Percentiles rank a stretch among this genome's conserved stretches.
Conservation (phyloP, 2,113 vertebrate genomes). For the Neodon shergylaensis region DNA sequence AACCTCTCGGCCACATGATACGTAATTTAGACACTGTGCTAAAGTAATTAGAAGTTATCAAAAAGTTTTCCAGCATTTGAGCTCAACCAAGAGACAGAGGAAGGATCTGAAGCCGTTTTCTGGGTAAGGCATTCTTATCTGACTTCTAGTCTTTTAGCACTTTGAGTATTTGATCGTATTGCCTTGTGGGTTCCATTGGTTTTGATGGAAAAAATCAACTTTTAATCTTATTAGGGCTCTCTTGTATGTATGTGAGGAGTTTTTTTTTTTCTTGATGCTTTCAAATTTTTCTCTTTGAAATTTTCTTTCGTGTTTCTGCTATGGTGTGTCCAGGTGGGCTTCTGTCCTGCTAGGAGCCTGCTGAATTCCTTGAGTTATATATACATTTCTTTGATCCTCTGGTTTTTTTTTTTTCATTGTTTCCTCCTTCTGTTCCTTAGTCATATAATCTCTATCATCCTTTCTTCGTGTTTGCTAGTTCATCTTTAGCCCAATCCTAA, state of each 20-base stretch:
- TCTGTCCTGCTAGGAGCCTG: neutral
- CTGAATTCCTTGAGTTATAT: neutral
- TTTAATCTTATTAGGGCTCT: neutral
- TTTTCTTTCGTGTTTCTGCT: neutral
- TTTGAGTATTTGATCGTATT: neutral
- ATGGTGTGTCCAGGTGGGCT: neutral
- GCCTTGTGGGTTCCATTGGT: neutral
- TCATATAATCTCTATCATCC: neutral
- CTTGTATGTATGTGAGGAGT: neutral
- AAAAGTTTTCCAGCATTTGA: neutral
- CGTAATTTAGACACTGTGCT: neutral
- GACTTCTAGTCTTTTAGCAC: neutral
- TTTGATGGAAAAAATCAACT: neutral
- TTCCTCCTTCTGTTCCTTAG: neutral
- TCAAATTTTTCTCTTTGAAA: constrained; percentile 24
- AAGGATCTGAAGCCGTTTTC: neutral
- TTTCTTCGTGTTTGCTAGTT: neutral
- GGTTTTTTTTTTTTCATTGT: neutral
- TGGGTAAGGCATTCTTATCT: neutral
- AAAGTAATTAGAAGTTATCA: neutral
- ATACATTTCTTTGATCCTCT: neutral
- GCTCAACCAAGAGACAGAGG: neutral
- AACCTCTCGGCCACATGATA: neutral
- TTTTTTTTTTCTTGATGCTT: neutral
- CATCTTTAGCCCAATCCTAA: neutral